Base-by-base conservation (phyloP, 2,797 vertebrate genomes). In the Propithecus deckenii region DNA sequence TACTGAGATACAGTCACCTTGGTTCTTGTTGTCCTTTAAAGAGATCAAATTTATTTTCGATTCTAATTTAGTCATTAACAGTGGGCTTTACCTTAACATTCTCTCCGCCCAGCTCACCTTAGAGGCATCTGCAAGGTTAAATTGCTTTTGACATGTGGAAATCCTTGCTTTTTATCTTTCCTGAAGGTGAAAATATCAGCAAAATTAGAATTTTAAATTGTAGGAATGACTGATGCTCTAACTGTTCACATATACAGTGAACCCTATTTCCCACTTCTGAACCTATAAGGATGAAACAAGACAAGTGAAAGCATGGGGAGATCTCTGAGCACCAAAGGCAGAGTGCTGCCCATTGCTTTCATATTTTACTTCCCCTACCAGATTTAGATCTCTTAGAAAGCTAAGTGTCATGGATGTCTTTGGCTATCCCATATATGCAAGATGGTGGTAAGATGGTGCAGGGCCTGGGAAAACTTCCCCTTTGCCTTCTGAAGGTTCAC, bases 141-240 rank as follows among this genome's bases (percentile, higher is more conserved):
- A 38, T 89, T 46, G 72, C 35, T n/a, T 72, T 52, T 22, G 1
- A 13, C 57, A 38, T 43, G 22, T 61, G 32, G 59, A 93, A 65
- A 57, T 28, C 11, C 23, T 89, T 74, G 67, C 32, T 78, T 93
- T 28, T 52, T 2, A 85, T 43, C n/a, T 91, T 90, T 32, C 30
- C 52, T 84, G 50, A 97, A 89, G 76, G 38, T 71, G 38, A 90
- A 90, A 74, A 48, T 81, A 86, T 48, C 25, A 55, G 69, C 23
- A 75, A 96, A 93, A 85, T 76, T 43, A 67, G 65, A 69, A 96
- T 78, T 89, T 74, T 91, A 71, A 92, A 80, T n/a, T 79, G 38
- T 6, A 96, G 57, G 28, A 52, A 94, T 75, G 84, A 81, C 38
- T 85, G 76, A 32, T 41, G 15, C 46, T 74, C 41, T 59, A 81